Evolutionary conservation across 2,797 vertebrate species (phyloP), one percentile per base, ranked within the genome.

Genomic region (Danio kyathit): DNA sequence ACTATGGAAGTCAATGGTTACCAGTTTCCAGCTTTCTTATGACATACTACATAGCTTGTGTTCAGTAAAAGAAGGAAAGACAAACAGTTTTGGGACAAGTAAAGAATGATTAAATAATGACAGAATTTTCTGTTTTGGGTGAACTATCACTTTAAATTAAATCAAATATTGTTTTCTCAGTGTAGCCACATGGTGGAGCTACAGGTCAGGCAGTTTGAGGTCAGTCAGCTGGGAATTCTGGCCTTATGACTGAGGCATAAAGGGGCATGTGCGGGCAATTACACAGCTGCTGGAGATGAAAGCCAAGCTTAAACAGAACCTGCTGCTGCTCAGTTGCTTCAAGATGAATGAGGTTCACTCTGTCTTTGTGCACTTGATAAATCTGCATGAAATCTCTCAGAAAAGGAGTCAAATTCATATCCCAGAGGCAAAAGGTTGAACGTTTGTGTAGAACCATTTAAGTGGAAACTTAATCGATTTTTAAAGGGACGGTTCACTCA

Each of bases 131-230:
- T 29, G 29, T 3, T 29, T 29, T 29, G 29, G 29, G 29, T 29
- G 29, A 29, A 29, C 1, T 29, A 29, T n/a, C 29, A 29, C 29
- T 29, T 29, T 29, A 29, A 29, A 29, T 29, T 29, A 29, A 3
- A 29, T 29, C 29, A 29, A 29, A 29, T 29, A 29, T 51, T 51
- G 7, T 9, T n/a, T 66, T 46, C 60, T 40, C 29, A 16, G 13
- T 56, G 2, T 14, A 17, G 66, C 49, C 84, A 78, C 78, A 59
- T 19, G 81, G 57, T 70, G 81, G 81, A 14, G 81, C 67, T 71
- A 54, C 13, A 61, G 57, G 43, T 21, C 40, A 75, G 41, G 40
- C 12, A n/a, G 8, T 17, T 79, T n/a, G 54, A 44, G 3, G 7
- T 14, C 19, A 38, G 51, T 67, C 43, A 19, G 19, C n/a, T 14